phyloP scores from a whole-genome alignment of 2,113 vertebrate species.

The Bungarus multicinctus region DNA sequence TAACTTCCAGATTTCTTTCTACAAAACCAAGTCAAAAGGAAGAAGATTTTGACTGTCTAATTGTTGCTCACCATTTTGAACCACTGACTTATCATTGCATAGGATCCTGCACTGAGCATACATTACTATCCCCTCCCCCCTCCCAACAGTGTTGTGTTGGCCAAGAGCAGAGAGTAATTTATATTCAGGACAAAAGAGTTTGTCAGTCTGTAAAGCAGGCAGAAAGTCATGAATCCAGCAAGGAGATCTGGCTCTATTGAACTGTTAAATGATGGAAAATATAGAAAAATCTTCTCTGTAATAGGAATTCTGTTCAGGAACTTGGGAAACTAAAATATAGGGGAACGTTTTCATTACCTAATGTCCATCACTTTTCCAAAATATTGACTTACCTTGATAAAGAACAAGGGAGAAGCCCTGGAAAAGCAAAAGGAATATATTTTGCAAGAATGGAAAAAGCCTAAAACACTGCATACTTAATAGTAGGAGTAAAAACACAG shows the following conservation, averaged over 20 bases:
- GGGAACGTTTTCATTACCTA: no score
- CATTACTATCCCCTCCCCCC: accelerated
- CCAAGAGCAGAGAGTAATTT: not conserved
- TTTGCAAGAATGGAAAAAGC: not conserved
- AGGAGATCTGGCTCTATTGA: not conserved
- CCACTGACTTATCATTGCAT: not conserved
- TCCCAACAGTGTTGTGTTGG: not conserved
- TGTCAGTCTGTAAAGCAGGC: not conserved
- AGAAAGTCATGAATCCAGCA: not conserved
- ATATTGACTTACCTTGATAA: no score
- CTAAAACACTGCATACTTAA: not conserved
- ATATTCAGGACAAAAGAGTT: not conserved
- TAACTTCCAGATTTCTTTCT: not conserved
- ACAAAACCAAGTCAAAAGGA: not conserved
- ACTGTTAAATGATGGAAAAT: not conserved
- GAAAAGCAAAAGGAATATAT: no score
- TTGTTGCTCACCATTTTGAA: not conserved
- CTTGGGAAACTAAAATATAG: no score
- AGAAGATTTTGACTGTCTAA: not conserved
- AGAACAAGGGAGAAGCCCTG: no score
- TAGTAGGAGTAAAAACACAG: not conserved
- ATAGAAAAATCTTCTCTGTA: not conserved
- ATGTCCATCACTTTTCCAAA: no score
- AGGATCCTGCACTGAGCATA: not conserved
- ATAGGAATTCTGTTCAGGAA: not conserved